A percentile compares a stretch with the other conserved stretches of the same genome.
These are phyloP conservation scores for Globodera rostochiensis DNA, from an alignment of 1,140 invertebrate genomes.

Conservation along the genomic window DNA sequence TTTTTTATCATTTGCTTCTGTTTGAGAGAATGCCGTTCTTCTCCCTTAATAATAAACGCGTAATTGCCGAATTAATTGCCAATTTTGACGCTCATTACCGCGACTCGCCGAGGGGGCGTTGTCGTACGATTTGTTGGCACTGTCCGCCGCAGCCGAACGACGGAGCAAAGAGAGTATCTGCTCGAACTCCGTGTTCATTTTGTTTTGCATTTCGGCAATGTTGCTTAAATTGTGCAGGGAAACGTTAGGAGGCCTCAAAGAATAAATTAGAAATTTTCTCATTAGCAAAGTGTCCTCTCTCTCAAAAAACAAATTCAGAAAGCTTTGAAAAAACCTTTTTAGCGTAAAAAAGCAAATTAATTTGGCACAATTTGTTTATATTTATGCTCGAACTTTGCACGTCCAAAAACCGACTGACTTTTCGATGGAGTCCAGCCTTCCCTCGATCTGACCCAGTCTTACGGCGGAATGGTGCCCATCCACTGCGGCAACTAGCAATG, in stretches of 20 bases:
- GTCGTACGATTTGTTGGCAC: not conserved
- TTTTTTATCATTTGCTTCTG: no score
- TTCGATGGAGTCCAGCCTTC: constrained; percentile 15
- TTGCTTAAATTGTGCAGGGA: constrained; percentile 49
- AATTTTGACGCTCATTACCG: no score
- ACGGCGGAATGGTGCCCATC: constrained; percentile 7
- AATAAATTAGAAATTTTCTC: no score
- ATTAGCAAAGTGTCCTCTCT: no score
- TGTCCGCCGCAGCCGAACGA: not conserved
- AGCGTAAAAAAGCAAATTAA: constrained; percentile 23
- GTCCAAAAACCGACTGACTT: not conserved
- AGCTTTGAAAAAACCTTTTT: not conserved
- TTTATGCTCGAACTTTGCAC: not conserved
- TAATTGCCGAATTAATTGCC: no score
- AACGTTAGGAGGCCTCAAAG: no score
- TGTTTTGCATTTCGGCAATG: constrained; percentile 61
- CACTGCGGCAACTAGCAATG: not conserved
- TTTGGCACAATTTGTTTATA: constrained; percentile 26
- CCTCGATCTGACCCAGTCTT: constrained; percentile 17
- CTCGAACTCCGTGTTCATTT: constrained; percentile 60
- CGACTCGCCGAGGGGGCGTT: no score
- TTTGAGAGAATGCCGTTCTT: no score
- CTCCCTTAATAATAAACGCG: no score
- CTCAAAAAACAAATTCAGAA: no score
- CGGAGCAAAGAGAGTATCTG: constrained; percentile 41